Conservation (phyloP, 2,797 vertebrate genomes). For the Chrysocyon brachyurus region DNA sequence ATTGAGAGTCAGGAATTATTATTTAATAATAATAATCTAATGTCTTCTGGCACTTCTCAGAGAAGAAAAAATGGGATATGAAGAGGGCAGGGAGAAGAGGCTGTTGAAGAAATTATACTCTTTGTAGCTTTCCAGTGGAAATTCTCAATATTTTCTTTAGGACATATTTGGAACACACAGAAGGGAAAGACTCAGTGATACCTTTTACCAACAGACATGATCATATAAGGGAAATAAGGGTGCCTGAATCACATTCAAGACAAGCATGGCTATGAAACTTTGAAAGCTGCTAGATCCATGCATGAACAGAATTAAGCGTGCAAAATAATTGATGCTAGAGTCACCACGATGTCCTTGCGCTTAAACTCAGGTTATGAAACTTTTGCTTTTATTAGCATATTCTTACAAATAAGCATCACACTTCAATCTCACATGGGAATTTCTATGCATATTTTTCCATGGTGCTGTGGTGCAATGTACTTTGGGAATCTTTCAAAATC, state of each 20-base stretch:
- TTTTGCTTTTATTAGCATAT: background rate
- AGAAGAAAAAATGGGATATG: slow-evolving; percentile 17
- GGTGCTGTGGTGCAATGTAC: background rate
- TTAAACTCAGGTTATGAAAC: background rate
- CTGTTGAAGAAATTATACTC: background rate
- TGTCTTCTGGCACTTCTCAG: slow-evolving; percentile 69
- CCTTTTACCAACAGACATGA: background rate
- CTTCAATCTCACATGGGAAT: background rate
- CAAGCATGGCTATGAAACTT: background rate
- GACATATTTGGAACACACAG: background rate
- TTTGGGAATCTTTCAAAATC: slow-evolving; percentile 12
- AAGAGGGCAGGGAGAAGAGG: slow-evolving; percentile 1
- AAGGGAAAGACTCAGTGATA: background rate
- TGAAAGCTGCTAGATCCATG: background rate
- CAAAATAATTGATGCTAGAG: background rate
- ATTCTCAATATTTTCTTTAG: slow-evolving; percentile 39
- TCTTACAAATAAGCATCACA: slow-evolving; percentile 25
- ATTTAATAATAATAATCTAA: slow-evolving; percentile 82
- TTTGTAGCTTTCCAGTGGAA: background rate
- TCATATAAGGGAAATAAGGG: background rate
- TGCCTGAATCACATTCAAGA: background rate
- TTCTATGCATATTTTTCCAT: background rate
- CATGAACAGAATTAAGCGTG: background rate
- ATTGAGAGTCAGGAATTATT: slow-evolving; percentile 83
- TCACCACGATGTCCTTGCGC: background rate